Evolutionary conservation across 2,888 invertebrate species (phyloP).

Genomic region (Leptinotarsa peninsularis): DNA sequence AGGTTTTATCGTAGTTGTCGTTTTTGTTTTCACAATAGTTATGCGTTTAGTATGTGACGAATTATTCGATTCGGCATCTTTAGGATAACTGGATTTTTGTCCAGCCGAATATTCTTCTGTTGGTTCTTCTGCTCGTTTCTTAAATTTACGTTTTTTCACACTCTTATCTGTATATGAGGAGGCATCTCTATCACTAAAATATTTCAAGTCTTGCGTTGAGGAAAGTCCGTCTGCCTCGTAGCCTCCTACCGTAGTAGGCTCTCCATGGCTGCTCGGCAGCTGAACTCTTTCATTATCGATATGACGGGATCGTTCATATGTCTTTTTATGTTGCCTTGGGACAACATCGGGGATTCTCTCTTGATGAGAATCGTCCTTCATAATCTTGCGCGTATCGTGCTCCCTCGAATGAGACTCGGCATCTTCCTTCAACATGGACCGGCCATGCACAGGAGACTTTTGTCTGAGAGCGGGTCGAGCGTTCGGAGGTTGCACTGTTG

Average conservation of each 20-base stretch:
- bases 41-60: slow-evolving; percentile 49
- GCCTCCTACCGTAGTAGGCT: slow-evolving; percentile 59
- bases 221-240: slow-evolving; percentile 51
- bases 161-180: slow-evolving; percentile 58
- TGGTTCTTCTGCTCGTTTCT: slow-evolving; percentile 40
- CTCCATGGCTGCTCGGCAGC: slow-evolving; percentile 58
- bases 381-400: slow-evolving; percentile 52
- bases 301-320: slow-evolving; percentile 56
- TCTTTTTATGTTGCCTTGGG: slow-evolving; percentile 55
- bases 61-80: slow-evolving; percentile 20
- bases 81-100: not conserved
- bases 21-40: slow-evolving; percentile 49
- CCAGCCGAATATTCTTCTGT: not conserved
- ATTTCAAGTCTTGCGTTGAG: slow-evolving; percentile 54
- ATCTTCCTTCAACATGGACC: slow-evolving; percentile 57
- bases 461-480: slow-evolving; percentile 56
- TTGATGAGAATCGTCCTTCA: slow-evolving; percentile 50
- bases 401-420: slow-evolving; percentile 60
- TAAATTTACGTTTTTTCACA: slow-evolving; percentile 44
- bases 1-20: slow-evolving; percentile 43
- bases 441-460: slow-evolving; percentile 58
- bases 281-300: slow-evolving; percentile 54
- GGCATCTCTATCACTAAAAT: slow-evolving; percentile 54
- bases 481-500: slow-evolving; percentile 53
- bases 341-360: slow-evolving; percentile 54